Base-by-base conservation (phyloP, 1,140 invertebrate species). In the Coenobita brevimanus region DNA sequence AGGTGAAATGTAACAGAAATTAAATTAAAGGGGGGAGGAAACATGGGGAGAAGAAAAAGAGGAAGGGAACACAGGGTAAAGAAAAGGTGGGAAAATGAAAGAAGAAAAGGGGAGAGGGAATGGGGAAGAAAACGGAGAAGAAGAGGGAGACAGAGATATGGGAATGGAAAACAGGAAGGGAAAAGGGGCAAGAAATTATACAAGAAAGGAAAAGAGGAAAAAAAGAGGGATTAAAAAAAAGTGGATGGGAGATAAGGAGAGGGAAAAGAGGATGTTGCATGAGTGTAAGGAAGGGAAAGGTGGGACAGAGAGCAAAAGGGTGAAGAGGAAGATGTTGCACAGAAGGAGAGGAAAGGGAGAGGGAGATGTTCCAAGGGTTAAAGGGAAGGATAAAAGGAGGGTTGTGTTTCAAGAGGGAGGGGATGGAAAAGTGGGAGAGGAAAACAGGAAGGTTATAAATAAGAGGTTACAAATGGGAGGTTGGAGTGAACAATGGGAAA, bases 41-140 rank as follows among this genome's bases (percentile, higher is more conserved):
- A 50, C 24, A 46, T n/a, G 41, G 41, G 33, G 62, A 38, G 62
- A n/a, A 36, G 62, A 67, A 57, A 41, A 30, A 50, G 36, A 36
- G 36, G 54, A 60, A n/a, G 43, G 21, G 78, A 57, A 13, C 21
- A 30, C 3, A 36, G 27, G 33, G 24, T n/a, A 82, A n/a, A 73
- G 27, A 64, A 27, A 82, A 30, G 36, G 57, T 30, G 79, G 57
- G 79, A 54, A 30, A 54, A 50, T 60, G 79, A 64, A 36, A 64
- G 79, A 82, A 57, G 36, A 30, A 64, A 57, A 82, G 79, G 33
- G 33, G 33, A 33, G 33, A 33, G 38, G 57, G 36, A 54, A 64
- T 46, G 27, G 33, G 38, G 57, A 64, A 54, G 36, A 43, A 24
- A 33, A 41, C 8, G 36, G n/a, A 36, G 24, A 38, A 24, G 27